These are phyloP conservation scores for Bos javanicus DNA, from an alignment of 2,113 vertebrate genomes.

Conservation along the genomic window DNA sequence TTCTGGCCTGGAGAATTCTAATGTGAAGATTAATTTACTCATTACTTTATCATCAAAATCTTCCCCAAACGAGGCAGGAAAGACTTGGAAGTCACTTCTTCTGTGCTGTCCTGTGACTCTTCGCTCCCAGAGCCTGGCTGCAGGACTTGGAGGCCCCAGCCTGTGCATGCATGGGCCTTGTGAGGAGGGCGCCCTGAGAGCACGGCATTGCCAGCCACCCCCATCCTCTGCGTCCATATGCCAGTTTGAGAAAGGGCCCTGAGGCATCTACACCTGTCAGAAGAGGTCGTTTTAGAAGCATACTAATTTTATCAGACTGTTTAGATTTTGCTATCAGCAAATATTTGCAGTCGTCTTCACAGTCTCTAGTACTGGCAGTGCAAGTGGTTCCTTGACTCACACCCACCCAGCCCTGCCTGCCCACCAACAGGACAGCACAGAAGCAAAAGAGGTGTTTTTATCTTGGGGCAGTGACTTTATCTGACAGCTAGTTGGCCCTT, in stretches of 20 bases:
- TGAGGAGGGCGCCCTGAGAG: background rate
- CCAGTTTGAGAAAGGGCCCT: background rate
- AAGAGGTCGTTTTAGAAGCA: background rate
- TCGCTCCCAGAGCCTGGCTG: too few species aligned
- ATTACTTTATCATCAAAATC: background rate
- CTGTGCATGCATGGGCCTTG: too few species aligned
- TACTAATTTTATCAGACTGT: background rate
- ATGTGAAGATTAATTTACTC: background rate
- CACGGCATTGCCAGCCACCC: background rate
- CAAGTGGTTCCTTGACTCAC: background rate
- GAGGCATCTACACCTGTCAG: background rate
- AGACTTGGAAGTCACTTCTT: background rate
- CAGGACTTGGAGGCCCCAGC: background rate
- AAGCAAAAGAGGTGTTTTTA: background rate
- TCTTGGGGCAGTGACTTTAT: background rate
- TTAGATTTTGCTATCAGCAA: too few species aligned
- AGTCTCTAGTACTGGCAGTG: accelerated
- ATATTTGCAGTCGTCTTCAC: background rate
- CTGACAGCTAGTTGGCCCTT: background rate
- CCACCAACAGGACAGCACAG: accelerated
- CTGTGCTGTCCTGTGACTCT: background rate
- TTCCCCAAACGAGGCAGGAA: background rate
- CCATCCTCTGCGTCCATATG: background rate
- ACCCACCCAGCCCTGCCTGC: accelerated
- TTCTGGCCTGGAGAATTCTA: background rate